Conservation (phyloP, 2,113 vertebrate genomes). For the Tragelaphus buxtoni region DNA sequence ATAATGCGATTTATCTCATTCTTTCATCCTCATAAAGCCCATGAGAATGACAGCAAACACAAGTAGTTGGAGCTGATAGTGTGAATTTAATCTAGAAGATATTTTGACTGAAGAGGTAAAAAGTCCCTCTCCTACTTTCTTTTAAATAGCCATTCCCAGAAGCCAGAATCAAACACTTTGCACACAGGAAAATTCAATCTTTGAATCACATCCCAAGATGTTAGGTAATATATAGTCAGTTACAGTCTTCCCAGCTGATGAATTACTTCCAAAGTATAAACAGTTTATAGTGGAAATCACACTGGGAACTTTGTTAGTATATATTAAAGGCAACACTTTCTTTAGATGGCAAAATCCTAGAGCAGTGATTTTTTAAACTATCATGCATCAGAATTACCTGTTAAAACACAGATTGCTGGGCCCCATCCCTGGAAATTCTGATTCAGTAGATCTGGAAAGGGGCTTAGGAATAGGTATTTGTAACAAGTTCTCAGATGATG, state of each 20-base stretch:
- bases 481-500: neutral
- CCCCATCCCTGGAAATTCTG: neutral
- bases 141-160: constrained; percentile 16
- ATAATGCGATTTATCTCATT: neutral
- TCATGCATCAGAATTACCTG: neutral
- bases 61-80: neutral
- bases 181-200: neutral
- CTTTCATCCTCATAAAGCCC: neutral
- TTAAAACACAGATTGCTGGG: neutral
- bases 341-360: constrained; percentile 3
- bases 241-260: neutral
- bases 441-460: neutral
- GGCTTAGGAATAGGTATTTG: neutral
- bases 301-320: neutral
- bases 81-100: neutral
- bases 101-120: neutral
- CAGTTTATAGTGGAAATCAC: neutral
- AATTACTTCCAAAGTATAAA: constrained; percentile 39
- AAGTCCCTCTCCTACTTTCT: neutral
- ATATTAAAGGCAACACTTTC: constrained; percentile 1
- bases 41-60: neutral
- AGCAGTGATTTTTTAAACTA: neutral
- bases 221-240: neutral
- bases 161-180: neutral
- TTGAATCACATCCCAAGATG: constrained; percentile 10